phyloP scores from a whole-genome alignment of 2,113 vertebrate genomes.

The Odontesthes bonariensis region DNA sequence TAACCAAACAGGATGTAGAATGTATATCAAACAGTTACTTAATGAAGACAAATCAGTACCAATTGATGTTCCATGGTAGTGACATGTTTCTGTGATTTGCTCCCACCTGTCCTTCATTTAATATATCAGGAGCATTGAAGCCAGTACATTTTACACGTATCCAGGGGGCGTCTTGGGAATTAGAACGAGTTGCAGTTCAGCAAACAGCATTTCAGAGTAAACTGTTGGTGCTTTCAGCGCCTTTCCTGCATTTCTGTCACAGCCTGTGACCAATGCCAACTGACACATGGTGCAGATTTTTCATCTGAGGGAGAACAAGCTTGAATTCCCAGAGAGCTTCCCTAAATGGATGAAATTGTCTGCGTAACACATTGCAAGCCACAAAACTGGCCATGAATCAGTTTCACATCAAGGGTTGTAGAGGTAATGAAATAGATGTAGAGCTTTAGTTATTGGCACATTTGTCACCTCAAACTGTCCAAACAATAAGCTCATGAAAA shows the following conservation, averaged over 20 bases:
- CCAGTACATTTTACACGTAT: not conserved
- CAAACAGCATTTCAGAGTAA: slow-evolving; percentile 19
- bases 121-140: not conserved
- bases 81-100: not conserved
- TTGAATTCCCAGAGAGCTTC: slow-evolving; percentile 29
- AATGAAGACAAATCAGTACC: too few species aligned
- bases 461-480: slow-evolving; percentile 39
- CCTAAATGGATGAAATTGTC: slow-evolving; percentile 56
- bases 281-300: slow-evolving; percentile 29
- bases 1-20: not conserved
- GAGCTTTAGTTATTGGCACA: slow-evolving; percentile 22
- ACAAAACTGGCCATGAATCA: slow-evolving; percentile 28
- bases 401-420: slow-evolving; percentile 13
- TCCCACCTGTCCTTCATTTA: not conserved
- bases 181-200: not conserved
- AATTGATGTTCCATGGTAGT: too few species aligned
- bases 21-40: not conserved
- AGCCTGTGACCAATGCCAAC: slow-evolving; percentile 15
- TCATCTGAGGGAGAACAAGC: slow-evolving; percentile 17
- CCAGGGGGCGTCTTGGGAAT: not conserved
- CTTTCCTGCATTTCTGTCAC: slow-evolving; percentile 21
- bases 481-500: slow-evolving; percentile 15
- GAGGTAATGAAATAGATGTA: slow-evolving; percentile 47
- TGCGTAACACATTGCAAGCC: slow-evolving; percentile 40
- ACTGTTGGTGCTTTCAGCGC: slow-evolving; percentile 6